Evolutionary conservation across 2,113 vertebrate genomes (phyloP), one percentile per base, ranked within the genome.

Genomic region (Festucalex cinctus): DNA sequence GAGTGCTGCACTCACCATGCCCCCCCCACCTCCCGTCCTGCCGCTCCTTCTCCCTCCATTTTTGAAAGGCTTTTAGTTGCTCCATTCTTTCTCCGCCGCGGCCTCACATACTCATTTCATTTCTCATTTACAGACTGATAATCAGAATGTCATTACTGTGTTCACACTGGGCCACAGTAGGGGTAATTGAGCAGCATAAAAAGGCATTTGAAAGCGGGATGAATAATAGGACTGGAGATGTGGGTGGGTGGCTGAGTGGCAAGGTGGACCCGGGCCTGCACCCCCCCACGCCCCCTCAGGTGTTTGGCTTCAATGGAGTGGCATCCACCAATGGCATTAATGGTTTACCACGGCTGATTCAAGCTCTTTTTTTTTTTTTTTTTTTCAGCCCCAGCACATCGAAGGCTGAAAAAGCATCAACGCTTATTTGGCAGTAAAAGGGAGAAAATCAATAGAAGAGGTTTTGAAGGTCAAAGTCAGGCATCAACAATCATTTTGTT

Each of bases 61-160:
- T 82, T 78, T 87, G 83, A 90, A 92, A 91, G 78, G 84, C 82
- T 88, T 81, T 67, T 82, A 58, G 71, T 80, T 36, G 59, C 72
- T 85, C 83, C 78, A 85, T 86, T 90, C 86, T 86, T 89, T 74
- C 81, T 73, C 75, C 83, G 82, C 86, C 85, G 84, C 63, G 19
- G 88, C 92, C 94, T 90, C 81, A 92, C 92, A 92, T 93, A 94
- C 93, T 94, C 93, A 91, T 96, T 97, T 95, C 93, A 97, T 96
- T 96, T 93, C 95, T 97, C 95, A 97, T 95, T 97, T 97, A 94
- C 94, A 92, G 93, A 94, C 93, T 95, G 95, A 97, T 96, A 95
- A 98, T 97, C 95, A 97, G 93, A 95, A 96, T 94, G 95, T 95
- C 95, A 96, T 97, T 97, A 96, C 92, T 91, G 89, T 81, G 93